These are phyloP conservation scores for Anagyrus pseudococci DNA, from an alignment of 2,888 invertebrate species.

Conservation along the genomic window DNA sequence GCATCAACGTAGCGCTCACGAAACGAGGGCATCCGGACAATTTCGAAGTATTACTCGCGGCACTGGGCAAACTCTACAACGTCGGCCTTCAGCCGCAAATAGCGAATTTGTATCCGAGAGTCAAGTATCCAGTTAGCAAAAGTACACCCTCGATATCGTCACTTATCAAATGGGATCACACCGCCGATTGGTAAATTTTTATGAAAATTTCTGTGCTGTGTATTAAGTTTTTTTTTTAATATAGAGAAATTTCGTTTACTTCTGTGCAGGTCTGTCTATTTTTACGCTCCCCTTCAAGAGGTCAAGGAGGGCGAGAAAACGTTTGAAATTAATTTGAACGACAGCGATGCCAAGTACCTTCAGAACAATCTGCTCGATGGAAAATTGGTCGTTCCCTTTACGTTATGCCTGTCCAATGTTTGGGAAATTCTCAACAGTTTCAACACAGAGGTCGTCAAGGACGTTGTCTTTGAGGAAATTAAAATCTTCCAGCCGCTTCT, in stretches of 20 bases:
- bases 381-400: conserved; percentile 68
- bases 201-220: too few relatives aligned
- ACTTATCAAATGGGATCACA: conserved; percentile 44
- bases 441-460: conserved; percentile 59
- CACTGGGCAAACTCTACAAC: conserved; percentile 65
- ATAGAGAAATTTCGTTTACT: neutral
- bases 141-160: conserved; percentile 67
- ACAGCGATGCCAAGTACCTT: conserved; percentile 59
- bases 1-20: conserved; percentile 78
- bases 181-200: conserved; percentile 34
- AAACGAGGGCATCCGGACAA: conserved; percentile 66
- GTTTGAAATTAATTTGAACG: conserved; percentile 49
- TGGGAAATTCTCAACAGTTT: conserved; percentile 64
- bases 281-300: conserved; percentile 43
- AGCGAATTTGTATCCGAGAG: conserved; percentile 63
- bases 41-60: conserved; percentile 57
- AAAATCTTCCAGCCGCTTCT: conserved; percentile 58
- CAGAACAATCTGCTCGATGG: conserved; percentile 67
- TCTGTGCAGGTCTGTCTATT: conserved; percentile 60
- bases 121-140: conserved; percentile 65
- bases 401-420: conserved; percentile 64
- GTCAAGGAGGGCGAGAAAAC: conserved; percentile 45
- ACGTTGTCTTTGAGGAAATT: conserved; percentile 54
- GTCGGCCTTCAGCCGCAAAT: conserved; percentile 65
- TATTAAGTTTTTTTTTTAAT: too few relatives aligned